Evolutionary conservation across 2,797 vertebrate genomes (phyloP).

Genomic region (Pseudochirops corinnae): DNA sequence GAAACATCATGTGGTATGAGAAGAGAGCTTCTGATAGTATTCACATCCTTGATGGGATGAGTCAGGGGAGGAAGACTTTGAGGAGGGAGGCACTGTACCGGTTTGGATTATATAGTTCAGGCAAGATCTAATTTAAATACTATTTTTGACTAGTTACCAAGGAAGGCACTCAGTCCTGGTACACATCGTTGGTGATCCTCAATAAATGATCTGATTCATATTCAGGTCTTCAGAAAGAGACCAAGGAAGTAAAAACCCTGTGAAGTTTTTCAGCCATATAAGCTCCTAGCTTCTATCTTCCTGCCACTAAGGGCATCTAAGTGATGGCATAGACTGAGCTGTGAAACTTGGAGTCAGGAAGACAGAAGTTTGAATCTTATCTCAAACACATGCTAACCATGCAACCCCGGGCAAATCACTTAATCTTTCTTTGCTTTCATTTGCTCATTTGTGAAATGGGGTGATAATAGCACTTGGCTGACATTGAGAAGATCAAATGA

Average conservation of each 20-base stretch:
- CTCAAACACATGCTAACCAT: neutral
- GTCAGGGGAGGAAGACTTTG: fast-evolving
- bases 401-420: neutral
- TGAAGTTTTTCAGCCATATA: neutral
- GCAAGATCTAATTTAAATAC: neutral
- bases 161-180: neutral
- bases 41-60: neutral
- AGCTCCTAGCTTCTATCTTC: neutral
- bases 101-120: neutral
- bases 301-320: neutral
- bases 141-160: neutral
- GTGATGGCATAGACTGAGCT: neutral
- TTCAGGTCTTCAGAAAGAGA: neutral
- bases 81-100: neutral
- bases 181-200: neutral
- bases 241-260: neutral
- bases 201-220: neutral
- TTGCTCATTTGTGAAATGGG: neutral
- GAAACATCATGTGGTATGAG: neutral
- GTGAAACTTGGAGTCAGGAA: neutral
- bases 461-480: neutral
- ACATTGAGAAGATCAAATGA: neutral
- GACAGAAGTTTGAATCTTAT: neutral
- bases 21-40: neutral
- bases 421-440: neutral